A percentile compares a stretch with the other conserved stretches of the same genome.
These are phyloP conservation scores for Macaria notata DNA, from an alignment of 2,888 invertebrate species.

Conservation along the genomic window DNA sequence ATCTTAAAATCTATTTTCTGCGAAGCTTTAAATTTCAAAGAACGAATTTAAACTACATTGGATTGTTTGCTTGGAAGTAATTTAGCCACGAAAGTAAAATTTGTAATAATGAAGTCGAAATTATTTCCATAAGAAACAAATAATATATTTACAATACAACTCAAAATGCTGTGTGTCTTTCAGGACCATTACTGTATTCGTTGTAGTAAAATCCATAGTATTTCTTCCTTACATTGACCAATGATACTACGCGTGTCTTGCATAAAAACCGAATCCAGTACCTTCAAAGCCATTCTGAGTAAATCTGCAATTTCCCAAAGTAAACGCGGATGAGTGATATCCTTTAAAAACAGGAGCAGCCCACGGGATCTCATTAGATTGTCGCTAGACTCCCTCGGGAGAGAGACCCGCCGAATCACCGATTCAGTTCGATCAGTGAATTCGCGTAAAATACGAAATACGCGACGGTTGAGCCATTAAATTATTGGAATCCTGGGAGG, in stretches of 20 bases:
- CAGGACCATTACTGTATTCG: too few relatives aligned
- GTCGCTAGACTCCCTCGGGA: constrained; percentile 44
- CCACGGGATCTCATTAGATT: constrained; percentile 60
- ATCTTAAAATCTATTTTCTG: constrained; percentile 63
- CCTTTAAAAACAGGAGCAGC: constrained; percentile 49
- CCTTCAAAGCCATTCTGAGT: too few relatives aligned
- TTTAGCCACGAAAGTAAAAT: too few relatives aligned
- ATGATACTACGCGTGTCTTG: too few relatives aligned
- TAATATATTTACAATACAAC: too few relatives aligned
- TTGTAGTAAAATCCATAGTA: too few relatives aligned
- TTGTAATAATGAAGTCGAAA: too few relatives aligned
- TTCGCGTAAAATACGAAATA: constrained; percentile 43
- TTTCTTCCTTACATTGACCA: too few relatives aligned
- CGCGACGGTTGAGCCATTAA: constrained; percentile 36
- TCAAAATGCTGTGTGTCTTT: too few relatives aligned
- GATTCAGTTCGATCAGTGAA: constrained; percentile 50
- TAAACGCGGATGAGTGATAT: constrained; percentile 37
- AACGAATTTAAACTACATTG: constrained; percentile 58
- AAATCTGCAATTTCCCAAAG: constrained; percentile 5
- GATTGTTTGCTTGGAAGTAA: constrained; percentile 14
- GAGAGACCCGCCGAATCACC: constrained; percentile 39
- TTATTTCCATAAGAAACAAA: too few relatives aligned
- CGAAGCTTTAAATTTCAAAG: constrained; percentile 51
- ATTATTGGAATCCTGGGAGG: constrained; percentile 31
- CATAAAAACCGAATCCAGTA: too few relatives aligned